Evolutionary conservation across 2,888 invertebrate genomes (phyloP).

Genomic region (Autographa pulchrina): DNA sequence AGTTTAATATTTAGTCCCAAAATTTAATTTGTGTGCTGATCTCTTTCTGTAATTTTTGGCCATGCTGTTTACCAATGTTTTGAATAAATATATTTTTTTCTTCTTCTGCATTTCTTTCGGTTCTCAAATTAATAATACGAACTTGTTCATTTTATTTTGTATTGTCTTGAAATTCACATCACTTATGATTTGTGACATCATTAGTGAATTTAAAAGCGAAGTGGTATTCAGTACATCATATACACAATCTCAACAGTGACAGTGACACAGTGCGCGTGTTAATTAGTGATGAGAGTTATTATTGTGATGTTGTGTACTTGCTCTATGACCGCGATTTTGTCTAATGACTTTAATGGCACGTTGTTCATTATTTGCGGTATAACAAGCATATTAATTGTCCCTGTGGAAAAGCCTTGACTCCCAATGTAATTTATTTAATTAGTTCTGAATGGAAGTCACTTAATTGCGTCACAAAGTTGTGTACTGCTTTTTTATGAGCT

Average conservation of each 20-base stretch:
- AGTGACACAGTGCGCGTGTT: constrained; percentile 2
- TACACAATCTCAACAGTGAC: constrained; percentile 3
- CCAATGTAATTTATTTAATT: not conserved
- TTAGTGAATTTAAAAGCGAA: not conserved
- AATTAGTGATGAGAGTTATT: constrained; percentile 4
- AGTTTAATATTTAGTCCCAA: too few species aligned
- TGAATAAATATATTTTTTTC: too few species aligned
- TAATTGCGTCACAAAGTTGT: too few species aligned
- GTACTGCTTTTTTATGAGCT: too few species aligned
- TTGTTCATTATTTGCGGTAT: not conserved
- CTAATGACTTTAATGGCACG: constrained; percentile 1
- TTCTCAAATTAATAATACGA: too few species aligned
- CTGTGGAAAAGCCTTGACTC: not conserved
- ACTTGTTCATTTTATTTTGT: too few species aligned
- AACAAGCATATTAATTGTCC: not conserved
- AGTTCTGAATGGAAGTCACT: too few species aligned
- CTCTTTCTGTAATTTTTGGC: too few species aligned
- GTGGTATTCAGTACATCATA: not conserved
- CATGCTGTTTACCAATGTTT: too few species aligned
- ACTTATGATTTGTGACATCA: not conserved
- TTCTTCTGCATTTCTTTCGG: too few species aligned
- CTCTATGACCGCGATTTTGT: constrained; percentile 1
- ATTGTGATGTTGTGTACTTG: not conserved
- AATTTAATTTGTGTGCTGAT: too few species aligned
- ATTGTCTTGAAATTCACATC: too few species aligned